These are phyloP conservation scores for Chironomus tepperi DNA, from an alignment of 1,140 invertebrate genomes.

Conservation along the genomic window DNA sequence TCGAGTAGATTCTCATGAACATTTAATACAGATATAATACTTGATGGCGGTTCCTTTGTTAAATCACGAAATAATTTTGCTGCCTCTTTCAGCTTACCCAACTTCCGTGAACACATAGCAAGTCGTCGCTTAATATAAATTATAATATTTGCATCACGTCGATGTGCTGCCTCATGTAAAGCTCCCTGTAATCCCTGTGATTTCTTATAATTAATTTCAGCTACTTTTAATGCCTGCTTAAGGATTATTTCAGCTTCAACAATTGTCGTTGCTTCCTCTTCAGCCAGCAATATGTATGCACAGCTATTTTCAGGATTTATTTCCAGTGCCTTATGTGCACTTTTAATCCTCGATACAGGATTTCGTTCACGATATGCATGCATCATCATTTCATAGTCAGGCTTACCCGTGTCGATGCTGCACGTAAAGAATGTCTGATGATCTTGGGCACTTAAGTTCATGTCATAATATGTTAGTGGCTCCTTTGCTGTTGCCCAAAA, in stretches of 20 bases:
- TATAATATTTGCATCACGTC: conserved; percentile 89
- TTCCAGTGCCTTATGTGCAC: conserved; percentile 83
- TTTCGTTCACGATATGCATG: conserved; percentile 95
- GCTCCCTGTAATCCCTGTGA: conserved; percentile 67
- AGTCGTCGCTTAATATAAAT: conserved; percentile 90
- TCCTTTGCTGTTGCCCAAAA: conserved; percentile 87
- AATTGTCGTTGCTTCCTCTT: conserved; percentile 92
- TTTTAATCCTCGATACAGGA: conserved; percentile 82
- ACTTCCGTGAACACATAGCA: conserved; percentile 93
- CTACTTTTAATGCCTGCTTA: conserved; percentile 79
- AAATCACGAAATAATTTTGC: conserved; percentile 96
- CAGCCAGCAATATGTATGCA: conserved; percentile 89
- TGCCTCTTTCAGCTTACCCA: conserved; percentile 89
- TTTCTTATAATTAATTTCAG: conserved; percentile 71
- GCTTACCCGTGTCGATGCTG: conserved; percentile 79
- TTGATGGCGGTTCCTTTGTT: conserved; percentile 86
- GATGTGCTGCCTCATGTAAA: conserved; percentile 67
- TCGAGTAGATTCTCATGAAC: conserved; percentile 98
- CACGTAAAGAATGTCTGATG: conserved; percentile 98
- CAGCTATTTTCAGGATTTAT: conserved; percentile 90
- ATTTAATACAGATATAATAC: conserved; percentile 92
- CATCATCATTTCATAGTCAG: conserved; percentile 96
- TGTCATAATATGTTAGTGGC: conserved; percentile 96
- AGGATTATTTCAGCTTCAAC: conserved; percentile 80
- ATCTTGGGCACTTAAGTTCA: conserved; percentile 98